Base-by-base conservation (phyloP, 2,113 vertebrate species). In the Myotis lucifugus region DNA sequence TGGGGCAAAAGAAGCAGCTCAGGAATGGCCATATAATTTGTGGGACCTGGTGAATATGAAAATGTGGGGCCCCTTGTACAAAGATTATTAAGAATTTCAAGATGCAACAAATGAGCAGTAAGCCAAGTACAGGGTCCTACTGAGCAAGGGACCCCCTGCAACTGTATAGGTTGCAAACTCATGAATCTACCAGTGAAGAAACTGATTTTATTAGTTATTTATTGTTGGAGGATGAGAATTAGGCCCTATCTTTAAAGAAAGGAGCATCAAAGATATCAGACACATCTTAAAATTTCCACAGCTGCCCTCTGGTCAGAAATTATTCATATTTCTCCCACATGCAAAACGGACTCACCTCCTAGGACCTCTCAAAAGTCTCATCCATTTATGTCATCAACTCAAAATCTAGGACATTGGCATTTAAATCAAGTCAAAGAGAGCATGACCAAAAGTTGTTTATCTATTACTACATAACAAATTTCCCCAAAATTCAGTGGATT, bases 21-120 rank as follows among this genome's bases (percentile, higher is more conserved):
- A n/a, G n/a, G 11, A 83, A 23, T 48, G 0, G n/a, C 15, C 18
- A 50, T 27, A 66, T 40, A 56, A 79, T 5, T 15, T 32, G 34
- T 64, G 18, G 3, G 81, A 5, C 7, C 29, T 46, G 29, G 12
- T 72, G 15, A 77, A 52, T 19, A 15, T 48, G 34, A 56, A 40
- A 64, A 23, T 18, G 18, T 7, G 1, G 34, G 12, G 12, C 3
- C 21, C 37, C 18, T 52, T 37, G 14, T n/a, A 77, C 9, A 79
- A 83, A 96, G 77, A 46, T 40, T 17, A 79, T 27, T 50, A n/a
- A 81, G 34, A 72, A 52, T 42, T 79, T 94, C 50, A 79, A 87
- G 34, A 42, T 50, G 21, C 5, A 50, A 42, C 40, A 76, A 29
- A 46, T 12, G 4, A 64, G 1, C 32, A 67, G 69, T 69, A 85